Base-by-base conservation (phyloP, 30 jellyfish, hydroid and myxozoan genomes). In the Aurelia aurita complex sp. Pacific region DNA sequence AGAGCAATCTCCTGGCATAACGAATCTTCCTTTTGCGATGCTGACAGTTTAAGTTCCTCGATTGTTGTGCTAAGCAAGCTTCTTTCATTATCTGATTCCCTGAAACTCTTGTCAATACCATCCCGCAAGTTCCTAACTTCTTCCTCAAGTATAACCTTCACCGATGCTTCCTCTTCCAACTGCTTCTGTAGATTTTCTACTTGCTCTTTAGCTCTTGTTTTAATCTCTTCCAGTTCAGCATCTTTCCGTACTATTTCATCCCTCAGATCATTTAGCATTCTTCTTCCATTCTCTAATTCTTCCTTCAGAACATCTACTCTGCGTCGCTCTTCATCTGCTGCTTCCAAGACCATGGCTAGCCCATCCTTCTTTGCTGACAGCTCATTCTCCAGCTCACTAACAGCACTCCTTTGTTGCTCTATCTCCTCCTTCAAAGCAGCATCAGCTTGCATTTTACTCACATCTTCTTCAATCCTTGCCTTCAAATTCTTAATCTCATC, bases 1-100 rank as follows among this genome's bases (percentile, higher is more conserved):
- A 85, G 40, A 7, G 69, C 63, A 72, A 90, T 43, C 77, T 90
- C 90, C 57, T 80, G 87, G 33, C 68, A 55, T n/a, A 90, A 17
- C 18, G 18, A 65, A 13, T 68, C 82, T 67, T 90, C 90, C n/a
- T 60, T 83, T 33, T 66, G 36, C 4, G 91, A 69, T 53, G 42
- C 10, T 2, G 70, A 36, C 51, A 54, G 23, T 9, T 61, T 64
- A 29, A 87, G 87, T 61, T 89, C 88, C 12, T 76, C 97, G 29
- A 89, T 61, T 32, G 71, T 67, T 50, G 80, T 69, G 43, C 52
- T 74, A 7, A 89, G 79, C 71, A 36, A 8, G 59, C 55, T 54
- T 59, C 60, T 69, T 32, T 72, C 84, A 42, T 13, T 33, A 51
- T 64, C 79, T 40, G 64, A 67, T 10, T 65, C 89, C 5, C 2